phyloP scores from a whole-genome alignment of 2,797 vertebrate species.

The Lophotriccus pileatus region DNA sequence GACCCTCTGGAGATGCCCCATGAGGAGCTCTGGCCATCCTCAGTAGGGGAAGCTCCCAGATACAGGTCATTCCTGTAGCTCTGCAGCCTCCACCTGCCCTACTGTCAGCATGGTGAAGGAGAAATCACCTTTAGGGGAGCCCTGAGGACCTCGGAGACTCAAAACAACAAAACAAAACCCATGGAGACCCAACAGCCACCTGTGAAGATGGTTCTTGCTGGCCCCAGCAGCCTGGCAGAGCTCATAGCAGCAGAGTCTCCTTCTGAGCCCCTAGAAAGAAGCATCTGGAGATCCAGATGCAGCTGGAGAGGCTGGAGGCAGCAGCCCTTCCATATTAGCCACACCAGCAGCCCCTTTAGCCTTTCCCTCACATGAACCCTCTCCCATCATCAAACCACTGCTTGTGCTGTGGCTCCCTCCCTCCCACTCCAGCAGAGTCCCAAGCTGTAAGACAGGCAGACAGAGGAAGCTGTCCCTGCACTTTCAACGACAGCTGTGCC shows the following conservation, averaged over 20 bases:
- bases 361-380: not conserved
- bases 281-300: not conserved
- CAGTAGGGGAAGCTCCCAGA: not conserved
- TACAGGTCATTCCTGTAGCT: not conserved
- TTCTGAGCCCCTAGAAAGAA: not conserved
- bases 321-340: not conserved
- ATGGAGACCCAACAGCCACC: not conserved
- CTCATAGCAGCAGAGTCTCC: not conserved
- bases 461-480: not conserved
- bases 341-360: not conserved
- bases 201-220: not conserved
- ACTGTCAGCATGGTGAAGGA: not conserved
- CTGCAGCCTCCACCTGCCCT: not conserved
- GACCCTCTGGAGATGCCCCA: not conserved
- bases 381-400: not conserved
- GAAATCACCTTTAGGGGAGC: not conserved
- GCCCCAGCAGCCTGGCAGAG: not conserved
- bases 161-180: not conserved
- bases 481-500: not conserved
- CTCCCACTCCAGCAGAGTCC: not conserved
- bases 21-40: not conserved
- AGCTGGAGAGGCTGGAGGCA: not conserved
- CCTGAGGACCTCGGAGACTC: not conserved
- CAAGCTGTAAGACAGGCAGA: not conserved
- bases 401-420: not conserved